A percentile compares a stretch with the other conserved stretches of the same genome.
These are phyloP conservation scores for Sphecodes monilicornis DNA, from an alignment of 2,888 invertebrate species.

Conservation along the genomic window DNA sequence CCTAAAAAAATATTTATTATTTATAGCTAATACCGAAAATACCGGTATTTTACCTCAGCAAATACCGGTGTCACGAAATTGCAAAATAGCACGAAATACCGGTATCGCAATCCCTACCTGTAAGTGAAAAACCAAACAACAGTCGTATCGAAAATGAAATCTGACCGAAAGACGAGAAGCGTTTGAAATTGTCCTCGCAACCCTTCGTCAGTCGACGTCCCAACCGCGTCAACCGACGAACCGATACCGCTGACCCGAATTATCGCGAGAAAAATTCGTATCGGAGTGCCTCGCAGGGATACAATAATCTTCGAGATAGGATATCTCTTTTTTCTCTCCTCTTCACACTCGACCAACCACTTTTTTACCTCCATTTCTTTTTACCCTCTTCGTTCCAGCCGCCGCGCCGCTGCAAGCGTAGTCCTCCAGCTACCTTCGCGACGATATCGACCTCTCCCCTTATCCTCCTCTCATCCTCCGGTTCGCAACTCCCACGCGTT, in stretches of 20 bases:
- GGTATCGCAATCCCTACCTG: too few relatives aligned
- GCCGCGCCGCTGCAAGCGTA: slow-evolving; percentile 9
- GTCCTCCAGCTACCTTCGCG: slow-evolving; percentile 31
- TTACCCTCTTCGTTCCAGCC: slow-evolving; percentile 15
- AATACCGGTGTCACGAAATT: too few relatives aligned
- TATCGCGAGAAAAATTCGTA: slow-evolving; percentile 59
- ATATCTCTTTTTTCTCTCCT: slow-evolving; percentile 26
- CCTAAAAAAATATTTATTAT: too few relatives aligned
- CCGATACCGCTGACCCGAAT: slow-evolving; percentile 57
- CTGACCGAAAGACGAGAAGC: not conserved
- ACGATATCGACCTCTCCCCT: slow-evolving; percentile 43
- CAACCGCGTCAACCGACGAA: slow-evolving; percentile 25
- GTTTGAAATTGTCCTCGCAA: not conserved
- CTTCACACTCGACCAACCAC: slow-evolving; percentile 23
- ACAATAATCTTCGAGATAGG: slow-evolving; percentile 64
- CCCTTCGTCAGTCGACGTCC: not conserved
- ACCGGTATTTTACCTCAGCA: too few relatives aligned
- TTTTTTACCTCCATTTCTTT: slow-evolving; percentile 29
- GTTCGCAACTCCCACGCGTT: slow-evolving; percentile 31
- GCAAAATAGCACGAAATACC: too few relatives aligned
- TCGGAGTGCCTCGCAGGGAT: slow-evolving; percentile 35
- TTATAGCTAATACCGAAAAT: too few relatives aligned
- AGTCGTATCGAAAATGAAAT: not conserved
- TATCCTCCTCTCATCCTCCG: not conserved
- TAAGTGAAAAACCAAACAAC: too few relatives aligned